phyloP scores from a whole-genome alignment of 30 jellyfish, hydroid and myxozoan genomes.

The Sanderia malayensis region DNA sequence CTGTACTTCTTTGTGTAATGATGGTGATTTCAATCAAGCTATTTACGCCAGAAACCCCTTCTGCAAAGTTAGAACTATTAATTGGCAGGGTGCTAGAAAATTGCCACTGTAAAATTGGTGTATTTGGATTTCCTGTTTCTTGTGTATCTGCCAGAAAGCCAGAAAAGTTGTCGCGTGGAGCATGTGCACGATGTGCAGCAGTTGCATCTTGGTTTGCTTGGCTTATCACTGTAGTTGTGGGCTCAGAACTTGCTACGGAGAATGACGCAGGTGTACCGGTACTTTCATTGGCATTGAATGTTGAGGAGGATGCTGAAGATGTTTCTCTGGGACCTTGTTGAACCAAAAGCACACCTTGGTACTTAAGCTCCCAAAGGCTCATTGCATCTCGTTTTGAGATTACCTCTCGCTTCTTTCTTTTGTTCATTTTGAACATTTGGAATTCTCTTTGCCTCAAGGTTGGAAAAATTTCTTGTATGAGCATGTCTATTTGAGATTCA shows the following conservation, averaged over 20 bases:
- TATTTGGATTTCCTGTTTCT: neutral
- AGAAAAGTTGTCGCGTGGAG: neutral
- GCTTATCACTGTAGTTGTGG: neutral
- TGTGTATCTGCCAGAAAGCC: neutral
- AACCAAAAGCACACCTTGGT: neutral
- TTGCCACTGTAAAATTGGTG: neutral
- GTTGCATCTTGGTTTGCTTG: neutral
- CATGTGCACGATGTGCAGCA: neutral
- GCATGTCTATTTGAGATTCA: constrained; percentile 1
- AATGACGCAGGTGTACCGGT: neutral
- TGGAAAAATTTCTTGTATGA: constrained; percentile 2
- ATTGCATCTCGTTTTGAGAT: no score
- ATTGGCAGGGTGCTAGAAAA: neutral
- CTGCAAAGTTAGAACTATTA: neutral
- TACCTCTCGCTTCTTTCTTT: constrained; percentile 4
- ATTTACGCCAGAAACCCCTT: neutral
- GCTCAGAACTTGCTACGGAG: neutral
- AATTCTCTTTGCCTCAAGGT: no score
- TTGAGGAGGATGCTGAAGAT: no score
- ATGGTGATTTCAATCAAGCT: neutral
- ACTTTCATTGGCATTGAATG: neutral
- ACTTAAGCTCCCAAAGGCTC: no score
- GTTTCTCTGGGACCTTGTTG: neutral
- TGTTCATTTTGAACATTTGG: no score
- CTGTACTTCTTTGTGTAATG: neutral